Conservation (phyloP, 2,888 invertebrate genomes). For the Harpalus rufipes region DNA sequence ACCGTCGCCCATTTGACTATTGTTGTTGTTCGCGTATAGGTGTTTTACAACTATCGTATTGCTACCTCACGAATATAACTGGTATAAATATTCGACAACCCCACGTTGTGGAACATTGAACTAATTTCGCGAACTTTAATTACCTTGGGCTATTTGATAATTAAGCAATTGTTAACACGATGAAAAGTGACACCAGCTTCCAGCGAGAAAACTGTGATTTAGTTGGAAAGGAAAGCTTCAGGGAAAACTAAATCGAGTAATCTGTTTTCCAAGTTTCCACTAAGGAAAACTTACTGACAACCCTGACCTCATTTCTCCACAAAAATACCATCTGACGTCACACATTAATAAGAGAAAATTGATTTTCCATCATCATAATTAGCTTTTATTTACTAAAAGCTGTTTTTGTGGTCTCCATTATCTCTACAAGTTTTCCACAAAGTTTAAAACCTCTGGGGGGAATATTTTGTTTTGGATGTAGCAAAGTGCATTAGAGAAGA, state of each 20-base stretch:
- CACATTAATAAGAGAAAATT: slow-evolving; percentile 16
- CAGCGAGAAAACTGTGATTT: slow-evolving; percentile 14
- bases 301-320: slow-evolving; percentile 15
- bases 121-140: neutral
- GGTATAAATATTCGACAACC: no score
- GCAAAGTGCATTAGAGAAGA: neutral
- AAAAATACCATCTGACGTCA: slow-evolving; percentile 43
- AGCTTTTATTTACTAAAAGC: slow-evolving; percentile 1
- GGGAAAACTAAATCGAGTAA: slow-evolving; percentile 36
- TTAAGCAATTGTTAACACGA: neutral
- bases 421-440: neutral
- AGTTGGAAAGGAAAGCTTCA: slow-evolving; percentile 21
- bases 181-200: neutral
- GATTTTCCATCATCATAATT: slow-evolving; percentile 39
- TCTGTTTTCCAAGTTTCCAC: slow-evolving; percentile 40
- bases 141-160: neutral
- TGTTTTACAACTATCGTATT: no score
- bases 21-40: no score
- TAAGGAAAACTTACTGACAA: slow-evolving; percentile 31
- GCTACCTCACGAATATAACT: no score
- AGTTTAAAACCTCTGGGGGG: slow-evolving; percentile 19
- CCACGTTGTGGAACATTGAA: no score
- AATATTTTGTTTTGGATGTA: neutral
- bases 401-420: neutral
- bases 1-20: no score